Evolutionary conservation across 2,888 invertebrate genomes (phyloP), one percentile per base, ranked within the genome.

Genomic region (Parasteatoda lunata): DNA sequence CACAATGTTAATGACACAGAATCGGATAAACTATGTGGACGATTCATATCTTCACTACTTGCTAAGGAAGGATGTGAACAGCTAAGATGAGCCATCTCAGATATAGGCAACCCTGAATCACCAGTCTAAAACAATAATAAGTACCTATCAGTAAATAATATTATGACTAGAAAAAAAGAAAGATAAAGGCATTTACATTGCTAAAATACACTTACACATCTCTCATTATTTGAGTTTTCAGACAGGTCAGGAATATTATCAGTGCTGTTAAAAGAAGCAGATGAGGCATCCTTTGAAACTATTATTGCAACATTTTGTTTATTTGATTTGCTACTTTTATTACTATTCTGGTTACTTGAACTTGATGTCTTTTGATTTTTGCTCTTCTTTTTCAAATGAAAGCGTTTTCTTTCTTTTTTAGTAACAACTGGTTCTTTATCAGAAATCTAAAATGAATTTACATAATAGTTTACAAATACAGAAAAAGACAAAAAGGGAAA

Each of bases 341-440:
- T 15, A 30, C 30, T 30, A 13, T 54, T 54, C 13, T 54, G 54
- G 54, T 54, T 54, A 13, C 4, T 54, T 3, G 71, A 66, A 64
- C 76, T 79, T 47, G 85, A 66, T 45, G 59, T 47, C 48, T 88
- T 82, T 71, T 81, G 79, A 64, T 79, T 86, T 89, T 89, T 86
- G 73, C 77, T 85, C 48, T 70, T 86, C 68, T 89, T 89, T 81
- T 89, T 81, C 30, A 88, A 95, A 92, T 0, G 95, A 91, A 95
- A 95, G 91, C 95, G 94, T 91, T 94, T 94, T 1, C 94, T 93
- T 90, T 95, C 94, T 90, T 95, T 95, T 91, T 95, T 95, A 5
- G 94, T n/a, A 15, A 72, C 75, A 3, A 68, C 69, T 30, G 86
- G 79, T 71, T 83, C 73, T 70, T 89, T 84, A 52, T 84, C 87